Conservation (phyloP, 2,113 vertebrate species). For the Sminthopsis crassicaudata region DNA sequence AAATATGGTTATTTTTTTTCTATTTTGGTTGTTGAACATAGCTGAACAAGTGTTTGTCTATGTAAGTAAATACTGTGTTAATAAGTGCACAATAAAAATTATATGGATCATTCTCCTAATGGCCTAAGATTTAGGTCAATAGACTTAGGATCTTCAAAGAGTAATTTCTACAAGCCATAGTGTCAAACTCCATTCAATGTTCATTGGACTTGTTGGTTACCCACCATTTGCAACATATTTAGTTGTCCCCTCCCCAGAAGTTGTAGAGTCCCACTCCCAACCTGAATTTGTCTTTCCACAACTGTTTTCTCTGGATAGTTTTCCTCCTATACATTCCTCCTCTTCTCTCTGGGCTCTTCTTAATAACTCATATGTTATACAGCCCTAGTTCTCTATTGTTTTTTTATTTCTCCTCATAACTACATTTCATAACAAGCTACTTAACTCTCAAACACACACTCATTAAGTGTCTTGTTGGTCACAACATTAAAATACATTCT, state of each 20-base stretch:
- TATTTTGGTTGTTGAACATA: not conserved
- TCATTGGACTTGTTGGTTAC: not conserved
- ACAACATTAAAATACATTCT: conserved; percentile 55
- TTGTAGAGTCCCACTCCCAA: not conserved
- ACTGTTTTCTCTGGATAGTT: not conserved
- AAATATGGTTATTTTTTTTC: not conserved
- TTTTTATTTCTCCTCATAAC: conserved; percentile 44
- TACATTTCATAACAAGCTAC: not conserved
- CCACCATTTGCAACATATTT: not conserved
- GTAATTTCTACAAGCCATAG: not conserved
- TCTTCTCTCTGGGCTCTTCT: conserved; percentile 20
- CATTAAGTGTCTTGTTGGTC: conserved; percentile 36
- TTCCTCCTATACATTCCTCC: not conserved
- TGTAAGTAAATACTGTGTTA: not conserved
- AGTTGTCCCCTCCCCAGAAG: not conserved
- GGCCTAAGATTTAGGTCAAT: not conserved
- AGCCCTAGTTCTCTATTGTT: conserved; percentile 40
- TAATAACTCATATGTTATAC: not conserved
- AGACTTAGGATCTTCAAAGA: not conserved
- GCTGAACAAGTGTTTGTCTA: not conserved
- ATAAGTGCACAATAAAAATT: not conserved
- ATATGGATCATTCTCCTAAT: not conserved
- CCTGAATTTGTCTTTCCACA: conserved; percentile 5
- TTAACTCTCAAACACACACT: conserved; percentile 29
- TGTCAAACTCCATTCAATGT: not conserved